A percentile compares a stretch with the other conserved stretches of the same genome.
Conservation (phyloP, 2,113 vertebrate species). For the Lathamus discolor region DNA sequence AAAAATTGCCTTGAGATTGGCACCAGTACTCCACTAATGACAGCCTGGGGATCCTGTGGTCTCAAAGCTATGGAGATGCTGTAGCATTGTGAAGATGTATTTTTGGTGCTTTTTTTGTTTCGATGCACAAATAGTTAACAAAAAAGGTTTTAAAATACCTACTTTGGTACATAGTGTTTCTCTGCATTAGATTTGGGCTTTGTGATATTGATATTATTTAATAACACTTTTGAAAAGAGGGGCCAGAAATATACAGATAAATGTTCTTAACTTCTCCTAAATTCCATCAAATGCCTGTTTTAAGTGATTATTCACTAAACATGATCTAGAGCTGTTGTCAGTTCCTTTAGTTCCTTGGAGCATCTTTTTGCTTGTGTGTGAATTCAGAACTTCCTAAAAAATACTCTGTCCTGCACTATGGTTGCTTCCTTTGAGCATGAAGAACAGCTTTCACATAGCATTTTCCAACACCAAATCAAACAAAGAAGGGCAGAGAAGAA, state of each 20-base stretch:
- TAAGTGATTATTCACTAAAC: not conserved
- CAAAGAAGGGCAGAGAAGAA: not conserved
- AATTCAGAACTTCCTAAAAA: not conserved
- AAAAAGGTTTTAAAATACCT: not conserved
- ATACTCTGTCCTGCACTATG: not conserved
- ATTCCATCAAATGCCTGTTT: not conserved
- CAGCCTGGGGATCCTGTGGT: not conserved
- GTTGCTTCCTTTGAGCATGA: not conserved
- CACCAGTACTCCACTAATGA: not conserved
- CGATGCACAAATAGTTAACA: not conserved
- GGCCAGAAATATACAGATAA: not conserved
- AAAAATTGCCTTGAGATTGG: not conserved
- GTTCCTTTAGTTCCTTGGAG: not conserved
- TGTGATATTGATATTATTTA: not conserved
- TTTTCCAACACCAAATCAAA: not conserved
- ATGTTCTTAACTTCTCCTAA: not conserved
- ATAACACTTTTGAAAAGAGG: not conserved
- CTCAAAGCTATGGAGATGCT: not conserved
- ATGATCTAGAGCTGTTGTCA: not conserved
- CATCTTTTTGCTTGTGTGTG: accelerated
- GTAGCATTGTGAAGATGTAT: not conserved
- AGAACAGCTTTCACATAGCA: not conserved
- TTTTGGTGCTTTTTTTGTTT: not conserved
- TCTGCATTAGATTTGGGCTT: not conserved
- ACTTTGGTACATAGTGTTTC: not conserved